Conservation (phyloP, 2,113 vertebrate species). For the Poeciliopsis retropinna region DNA sequence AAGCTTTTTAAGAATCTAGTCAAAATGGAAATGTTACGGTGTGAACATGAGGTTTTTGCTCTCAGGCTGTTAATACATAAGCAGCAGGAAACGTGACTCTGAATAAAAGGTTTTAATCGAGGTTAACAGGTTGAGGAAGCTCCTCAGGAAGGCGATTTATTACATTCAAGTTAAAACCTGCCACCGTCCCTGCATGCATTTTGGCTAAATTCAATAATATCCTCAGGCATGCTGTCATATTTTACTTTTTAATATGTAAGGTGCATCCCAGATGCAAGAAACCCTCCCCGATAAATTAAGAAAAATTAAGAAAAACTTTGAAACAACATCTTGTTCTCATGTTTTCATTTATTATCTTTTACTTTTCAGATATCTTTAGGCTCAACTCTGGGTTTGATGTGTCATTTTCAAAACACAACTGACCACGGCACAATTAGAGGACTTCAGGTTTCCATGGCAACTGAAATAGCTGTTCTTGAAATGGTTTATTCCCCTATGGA, state of each 20-base stretch:
- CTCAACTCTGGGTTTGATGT: background rate
- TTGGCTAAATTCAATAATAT: background rate
- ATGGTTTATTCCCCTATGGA: background rate
- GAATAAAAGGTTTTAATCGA: slow-evolving; percentile 39
- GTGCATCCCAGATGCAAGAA: no score
- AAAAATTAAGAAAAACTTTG: background rate
- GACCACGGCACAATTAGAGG: background rate
- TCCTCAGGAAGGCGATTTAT: slow-evolving; percentile 5
- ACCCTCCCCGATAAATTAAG: background rate
- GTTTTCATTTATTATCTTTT: no score
- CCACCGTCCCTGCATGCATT: no score
- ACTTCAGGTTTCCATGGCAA: background rate
- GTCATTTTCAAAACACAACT: background rate
- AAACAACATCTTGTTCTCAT: background rate
- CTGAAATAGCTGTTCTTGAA: background rate
- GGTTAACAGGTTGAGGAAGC: slow-evolving; percentile 24
- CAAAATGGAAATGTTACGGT: background rate
- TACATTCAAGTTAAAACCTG: background rate
- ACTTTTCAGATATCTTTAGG: background rate
- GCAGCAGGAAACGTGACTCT: slow-evolving; percentile 18
- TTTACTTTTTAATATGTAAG: no score
- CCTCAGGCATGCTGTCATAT: background rate
- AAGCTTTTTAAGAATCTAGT: background rate
- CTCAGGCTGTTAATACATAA: background rate
- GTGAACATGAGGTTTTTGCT: background rate